Base-by-base conservation (phyloP, 2,113 vertebrate species). In the Stercorarius parasiticus region DNA sequence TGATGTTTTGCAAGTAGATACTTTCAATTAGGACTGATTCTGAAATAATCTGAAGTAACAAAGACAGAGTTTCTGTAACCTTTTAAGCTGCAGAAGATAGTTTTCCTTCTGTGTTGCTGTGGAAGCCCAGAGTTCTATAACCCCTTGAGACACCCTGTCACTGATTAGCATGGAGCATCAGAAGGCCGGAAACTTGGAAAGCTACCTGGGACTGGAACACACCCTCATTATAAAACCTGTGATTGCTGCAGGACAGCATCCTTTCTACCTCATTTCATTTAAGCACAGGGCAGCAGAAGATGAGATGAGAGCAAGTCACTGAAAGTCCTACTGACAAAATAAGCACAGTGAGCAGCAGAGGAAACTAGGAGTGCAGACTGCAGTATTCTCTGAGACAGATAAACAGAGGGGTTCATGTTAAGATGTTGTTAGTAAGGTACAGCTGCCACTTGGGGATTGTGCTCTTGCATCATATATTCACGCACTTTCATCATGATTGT, bases 381-480 rank as follows among this genome's bases (percentile, higher is more conserved):
- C 16, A 82, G 32, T 11, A 11, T 67, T 71, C 40, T 66, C 62
- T 27, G 56, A 72, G 40, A 9, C 32, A 70, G 21, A 50, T 17
- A 29, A 82, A 55, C 11, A 21, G 52, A 65, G 16, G 4, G 9
- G 6, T 72, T 85, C 13, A 17, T 42, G 21, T 29, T 74, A 71
- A 59, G 16, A 73, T 27, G 23, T 20, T 5, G 19, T 55, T 80
- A 69, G 83, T 69, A 79, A 62, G 32, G 32, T 62, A 69, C 23
- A 79, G 62, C 36, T 77, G 61, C 47, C 85, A 53, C 55, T 2
- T 69, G 72, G 29, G 84, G 15, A 58, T n/a, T 49, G 16, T 26
- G 36, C 6, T 88, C 62, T 93, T 96, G 77, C 89, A 90, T 92
- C 89, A 96, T 85, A 21, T 56, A 34, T 21, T 47, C 16, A n/a